Conservation (phyloP, 2,113 vertebrate species). For the Daphoenositta chrysoptera region DNA sequence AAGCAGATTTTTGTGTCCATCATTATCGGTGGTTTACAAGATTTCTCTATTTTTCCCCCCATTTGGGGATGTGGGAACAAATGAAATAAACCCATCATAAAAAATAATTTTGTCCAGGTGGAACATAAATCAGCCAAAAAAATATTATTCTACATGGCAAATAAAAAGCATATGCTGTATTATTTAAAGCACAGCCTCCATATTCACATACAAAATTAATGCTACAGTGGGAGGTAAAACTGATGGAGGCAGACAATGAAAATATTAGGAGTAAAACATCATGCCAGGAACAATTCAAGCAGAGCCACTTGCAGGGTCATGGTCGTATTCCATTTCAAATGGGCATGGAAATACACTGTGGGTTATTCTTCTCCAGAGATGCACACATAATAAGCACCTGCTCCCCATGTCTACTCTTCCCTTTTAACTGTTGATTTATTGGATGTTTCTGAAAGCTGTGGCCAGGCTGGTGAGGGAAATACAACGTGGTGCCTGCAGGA, state of each 20-base stretch:
- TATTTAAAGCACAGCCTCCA: conserved; percentile 66
- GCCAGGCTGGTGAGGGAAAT: conserved; percentile 7
- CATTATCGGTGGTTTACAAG: conserved; percentile 59
- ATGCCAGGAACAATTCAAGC: conserved; percentile 52
- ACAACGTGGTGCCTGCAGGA: conserved; percentile 8
- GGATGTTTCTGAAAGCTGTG: conserved; percentile 52
- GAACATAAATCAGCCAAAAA: conserved; percentile 71
- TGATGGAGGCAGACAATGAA: conserved; percentile 58
- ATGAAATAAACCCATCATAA: conserved; percentile 73
- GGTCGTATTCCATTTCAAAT: conserved; percentile 62
- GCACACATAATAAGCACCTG: conserved; percentile 67
- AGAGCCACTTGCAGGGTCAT: conserved; percentile 58
- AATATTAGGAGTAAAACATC: conserved; percentile 57
- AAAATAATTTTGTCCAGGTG: conserved; percentile 76
- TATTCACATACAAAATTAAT: conserved; percentile 69
- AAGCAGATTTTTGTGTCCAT: conserved; percentile 47
- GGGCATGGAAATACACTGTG: conserved; percentile 53
- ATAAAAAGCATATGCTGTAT: conserved; percentile 74
- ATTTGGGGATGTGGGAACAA: conserved; percentile 62
- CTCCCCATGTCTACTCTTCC: conserved; percentile 62
- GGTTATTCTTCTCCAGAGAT: conserved; percentile 66
- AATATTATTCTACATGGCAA: conserved; percentile 70
- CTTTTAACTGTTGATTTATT: conserved; percentile 67
- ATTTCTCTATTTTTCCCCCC: neutral
- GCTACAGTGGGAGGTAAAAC: conserved; percentile 60